Conservation (phyloP, 2,113 vertebrate species). For the Pterocles gutturalis region DNA sequence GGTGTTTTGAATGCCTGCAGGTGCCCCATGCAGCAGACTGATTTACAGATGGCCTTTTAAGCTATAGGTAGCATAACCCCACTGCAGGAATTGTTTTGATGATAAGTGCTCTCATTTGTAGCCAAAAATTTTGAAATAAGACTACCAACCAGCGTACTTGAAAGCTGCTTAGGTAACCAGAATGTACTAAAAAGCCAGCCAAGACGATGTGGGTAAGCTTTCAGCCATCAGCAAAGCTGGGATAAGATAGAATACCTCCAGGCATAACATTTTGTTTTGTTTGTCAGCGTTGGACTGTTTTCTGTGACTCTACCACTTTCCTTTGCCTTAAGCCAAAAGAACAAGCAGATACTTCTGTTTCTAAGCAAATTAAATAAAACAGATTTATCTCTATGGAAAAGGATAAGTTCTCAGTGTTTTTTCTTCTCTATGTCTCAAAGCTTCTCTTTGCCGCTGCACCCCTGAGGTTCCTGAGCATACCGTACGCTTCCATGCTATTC, state of each 20-base stretch:
- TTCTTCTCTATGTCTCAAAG: background rate
- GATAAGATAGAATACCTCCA: background rate
- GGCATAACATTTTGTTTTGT: background rate
- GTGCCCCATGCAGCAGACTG: background rate
- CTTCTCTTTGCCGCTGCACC: background rate
- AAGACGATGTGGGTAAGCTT: background rate
- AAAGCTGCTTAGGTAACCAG: background rate
- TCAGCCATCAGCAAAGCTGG: background rate
- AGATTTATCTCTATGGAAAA: background rate
- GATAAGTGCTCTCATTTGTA: background rate
- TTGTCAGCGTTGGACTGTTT: background rate
- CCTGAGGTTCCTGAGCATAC: rapidly evolving
- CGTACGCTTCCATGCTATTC: background rate
- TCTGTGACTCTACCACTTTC: background rate
- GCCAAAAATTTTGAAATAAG: background rate
- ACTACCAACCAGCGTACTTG: background rate
- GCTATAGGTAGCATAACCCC: background rate
- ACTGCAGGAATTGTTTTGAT: background rate
- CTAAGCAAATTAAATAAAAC: background rate
- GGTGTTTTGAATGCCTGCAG: background rate
- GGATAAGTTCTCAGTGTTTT: background rate
- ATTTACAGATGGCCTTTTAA: background rate
- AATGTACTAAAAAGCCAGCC: background rate
- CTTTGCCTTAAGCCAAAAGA: background rate
- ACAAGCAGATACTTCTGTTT: background rate